Base-by-base conservation (phyloP, 1,140 invertebrate species). In the Adelges cooleyi region DNA sequence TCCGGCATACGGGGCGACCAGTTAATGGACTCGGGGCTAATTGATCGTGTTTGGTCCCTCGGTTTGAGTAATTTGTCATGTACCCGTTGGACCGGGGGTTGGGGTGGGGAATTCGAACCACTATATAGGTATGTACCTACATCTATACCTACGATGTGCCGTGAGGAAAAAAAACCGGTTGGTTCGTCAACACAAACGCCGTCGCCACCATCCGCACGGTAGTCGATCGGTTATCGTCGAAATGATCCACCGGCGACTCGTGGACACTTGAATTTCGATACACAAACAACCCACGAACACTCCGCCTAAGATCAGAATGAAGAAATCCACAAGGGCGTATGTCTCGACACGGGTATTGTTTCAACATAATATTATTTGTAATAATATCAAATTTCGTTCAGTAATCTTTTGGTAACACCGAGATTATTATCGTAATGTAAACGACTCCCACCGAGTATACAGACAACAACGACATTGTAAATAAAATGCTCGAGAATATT, bases 41-140 rank as follows among this genome's bases (percentile, higher is more conserved):
- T 62, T 62, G 56, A 62, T 62, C 56, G 56, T 62, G 56, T 62
- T 46, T 33, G 56, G 56, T 62, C 56, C 56, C 56, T 62, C 22
- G 17, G 42, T 36, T 48, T 62, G 56, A 62, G 56, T 62, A 62
- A 62, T 62, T 62, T 62, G 56, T 62, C 56, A 48, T 62, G 56
- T 62, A 27, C 25, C 56, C 15, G 38, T 20, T 33, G 42, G 25
- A 46, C 44, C 38, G 54, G 38, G 17, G 54, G 54, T 59, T 40
- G 9, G 13, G 56, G 56, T 27, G 56, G 56, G 25, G 23, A 46
- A 33, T 33, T 33, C 5, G 29, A n/a, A n/a, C n/a, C n/a, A n/a
- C n/a, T 42, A 42, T 42, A 4, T 17, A 42, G 18, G 11, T 38
- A 4, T 42, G 44, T 23, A 59, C 53, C 38, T 46, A 20, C 56